phyloP scores from a whole-genome alignment of 1,140 invertebrate genomes.

The Phocides pigmalion region DNA sequence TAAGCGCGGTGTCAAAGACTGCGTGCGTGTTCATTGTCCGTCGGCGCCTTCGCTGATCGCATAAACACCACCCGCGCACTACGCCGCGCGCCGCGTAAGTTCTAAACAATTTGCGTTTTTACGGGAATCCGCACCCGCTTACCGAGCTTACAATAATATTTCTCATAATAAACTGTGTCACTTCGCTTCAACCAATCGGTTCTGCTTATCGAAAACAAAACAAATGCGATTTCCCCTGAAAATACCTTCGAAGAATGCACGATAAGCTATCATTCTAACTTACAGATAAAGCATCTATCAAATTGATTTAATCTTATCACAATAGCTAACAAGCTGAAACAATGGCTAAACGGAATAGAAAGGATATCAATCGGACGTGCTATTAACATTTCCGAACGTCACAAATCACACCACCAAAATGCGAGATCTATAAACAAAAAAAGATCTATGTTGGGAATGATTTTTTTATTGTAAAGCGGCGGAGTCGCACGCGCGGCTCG shows the following conservation, averaged over 20 bases:
- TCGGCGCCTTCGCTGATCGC: conserved; percentile 67
- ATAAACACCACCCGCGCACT: conserved; percentile 68
- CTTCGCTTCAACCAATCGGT: conserved; percentile 1
- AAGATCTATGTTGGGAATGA: conserved; percentile 79
- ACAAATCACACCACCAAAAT: conserved; percentile 83
- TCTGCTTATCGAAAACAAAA: conserved; percentile 21
- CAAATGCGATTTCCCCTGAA: conserved; percentile 3
- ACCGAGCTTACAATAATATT: conserved; percentile 24
- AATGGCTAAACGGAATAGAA: conserved; percentile 47
- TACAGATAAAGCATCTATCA: conserved; percentile 21
- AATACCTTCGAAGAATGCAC: neutral
- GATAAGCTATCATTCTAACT: neutral
- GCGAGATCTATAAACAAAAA: conserved; percentile 81
- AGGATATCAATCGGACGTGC: conserved; percentile 62
- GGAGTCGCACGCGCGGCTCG: conserved; percentile 81
- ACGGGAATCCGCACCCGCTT: conserved; percentile 50
- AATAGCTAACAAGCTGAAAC: conserved; percentile 31
- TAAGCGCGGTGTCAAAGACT: conserved; percentile 69
- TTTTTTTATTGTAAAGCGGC: conserved; percentile 75
- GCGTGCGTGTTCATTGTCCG: conserved; percentile 65
- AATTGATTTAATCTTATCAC: conserved; percentile 30
- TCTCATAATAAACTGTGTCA: conserved; percentile 11
- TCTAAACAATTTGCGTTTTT: conserved; percentile 71
- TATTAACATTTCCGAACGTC: conserved; percentile 81
- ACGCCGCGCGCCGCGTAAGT: conserved; percentile 38